Conservation (phyloP, 1,140 invertebrate species). For the Lordiphosa collinella region DNA sequence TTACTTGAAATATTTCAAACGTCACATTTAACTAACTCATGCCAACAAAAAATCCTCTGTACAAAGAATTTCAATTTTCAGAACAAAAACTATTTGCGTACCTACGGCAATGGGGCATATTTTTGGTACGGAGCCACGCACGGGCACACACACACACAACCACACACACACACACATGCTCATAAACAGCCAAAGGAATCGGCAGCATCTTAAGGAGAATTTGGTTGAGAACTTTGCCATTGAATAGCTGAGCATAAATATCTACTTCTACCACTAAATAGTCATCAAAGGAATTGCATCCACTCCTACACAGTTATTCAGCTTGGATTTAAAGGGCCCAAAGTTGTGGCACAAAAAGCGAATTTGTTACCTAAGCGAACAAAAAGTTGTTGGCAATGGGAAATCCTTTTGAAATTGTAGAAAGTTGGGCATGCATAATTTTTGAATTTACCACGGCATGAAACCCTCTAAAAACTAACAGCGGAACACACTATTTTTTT, state of each 20-base stretch:
- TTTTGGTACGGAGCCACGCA: conserved; percentile 8
- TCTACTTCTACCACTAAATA: not conserved
- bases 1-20: conserved; percentile 48
- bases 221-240: not conserved
- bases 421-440: too few species aligned
- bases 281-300: not conserved
- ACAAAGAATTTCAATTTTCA: conserved; percentile 55
- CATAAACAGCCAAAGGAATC: not conserved
- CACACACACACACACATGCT: not conserved
- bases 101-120: conserved; percentile 53
- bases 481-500: too few species aligned
- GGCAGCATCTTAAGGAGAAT: conserved; percentile 1
- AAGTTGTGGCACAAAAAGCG: too few species aligned
- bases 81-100: conserved; percentile 66
- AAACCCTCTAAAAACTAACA: too few species aligned
- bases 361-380: too few species aligned
- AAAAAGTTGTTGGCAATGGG: too few species aligned
- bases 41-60: conserved; percentile 28
- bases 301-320: too few species aligned
- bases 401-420: too few species aligned
- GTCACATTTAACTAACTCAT: conserved; percentile 48
- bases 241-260: not conserved
- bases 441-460: too few species aligned
- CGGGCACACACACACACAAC: conserved; percentile 1
- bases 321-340: too few species aligned